Conservation (phyloP, 2,113 vertebrate genomes). For the Panthera leo region DNA sequence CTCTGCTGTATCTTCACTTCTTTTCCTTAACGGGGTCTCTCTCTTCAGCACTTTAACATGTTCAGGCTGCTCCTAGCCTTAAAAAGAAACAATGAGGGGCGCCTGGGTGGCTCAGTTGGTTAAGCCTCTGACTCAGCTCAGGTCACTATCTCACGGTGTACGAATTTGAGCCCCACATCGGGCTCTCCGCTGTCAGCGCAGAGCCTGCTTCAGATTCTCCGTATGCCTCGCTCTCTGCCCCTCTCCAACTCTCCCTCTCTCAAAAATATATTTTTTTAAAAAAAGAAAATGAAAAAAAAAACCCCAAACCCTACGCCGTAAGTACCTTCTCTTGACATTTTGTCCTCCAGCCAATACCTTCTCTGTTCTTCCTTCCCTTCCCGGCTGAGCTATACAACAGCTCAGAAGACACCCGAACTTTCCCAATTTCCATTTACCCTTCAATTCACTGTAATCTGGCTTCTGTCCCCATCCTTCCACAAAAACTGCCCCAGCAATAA, state of each 20-base stretch:
- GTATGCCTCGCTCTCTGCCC: too few relatives aligned
- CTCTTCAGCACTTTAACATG: neutral
- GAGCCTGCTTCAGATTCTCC: too few relatives aligned
- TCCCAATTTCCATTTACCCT: neutral
- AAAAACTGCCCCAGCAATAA: neutral
- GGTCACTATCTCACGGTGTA: too few relatives aligned
- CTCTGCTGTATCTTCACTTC: neutral
- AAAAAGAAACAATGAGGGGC: neutral
- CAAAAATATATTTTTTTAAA: too few relatives aligned
- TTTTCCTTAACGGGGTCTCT: neutral
- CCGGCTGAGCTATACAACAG: neutral
- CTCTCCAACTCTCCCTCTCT: too few relatives aligned
- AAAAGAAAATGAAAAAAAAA: neutral
- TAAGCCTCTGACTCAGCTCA: too few relatives aligned
- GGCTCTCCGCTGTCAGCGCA: too few relatives aligned
- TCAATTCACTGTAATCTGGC: neutral
- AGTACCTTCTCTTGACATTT: neutral
- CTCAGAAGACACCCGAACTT: rapidly evolving
- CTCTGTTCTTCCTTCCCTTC: neutral
- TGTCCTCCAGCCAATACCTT: neutral
- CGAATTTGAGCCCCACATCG: too few relatives aligned
- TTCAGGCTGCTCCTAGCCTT: neutral
- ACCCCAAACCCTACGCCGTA: neutral
- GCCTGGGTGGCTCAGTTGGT: too few relatives aligned
- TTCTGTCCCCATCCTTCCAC: neutral